Conservation (phyloP, 1,140 invertebrate species). For the Megalopta genalis region DNA sequence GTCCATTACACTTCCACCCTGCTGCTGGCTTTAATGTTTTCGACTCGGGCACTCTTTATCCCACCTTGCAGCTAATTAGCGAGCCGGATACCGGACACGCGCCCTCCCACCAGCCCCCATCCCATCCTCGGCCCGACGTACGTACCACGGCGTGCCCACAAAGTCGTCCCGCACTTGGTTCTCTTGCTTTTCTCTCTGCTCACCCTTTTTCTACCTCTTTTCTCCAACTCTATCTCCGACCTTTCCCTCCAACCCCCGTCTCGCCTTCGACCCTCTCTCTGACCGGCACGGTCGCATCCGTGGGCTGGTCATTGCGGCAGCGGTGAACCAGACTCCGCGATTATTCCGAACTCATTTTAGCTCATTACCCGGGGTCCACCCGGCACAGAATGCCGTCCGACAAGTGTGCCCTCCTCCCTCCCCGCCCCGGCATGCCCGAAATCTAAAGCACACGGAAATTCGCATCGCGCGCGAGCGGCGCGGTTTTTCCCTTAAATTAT, state of each 20-base stretch:
- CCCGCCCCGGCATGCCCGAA: conserved; percentile 29
- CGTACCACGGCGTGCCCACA: conserved; percentile 42
- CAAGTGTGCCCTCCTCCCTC: conserved; percentile 41
- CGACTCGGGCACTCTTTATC: conserved; percentile 71
- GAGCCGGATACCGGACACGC: conserved; percentile 70
- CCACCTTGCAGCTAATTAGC: conserved; percentile 74
- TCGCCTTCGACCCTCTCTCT: conserved; percentile 3
- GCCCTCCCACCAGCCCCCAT: conserved; percentile 44
- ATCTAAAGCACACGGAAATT: conserved; percentile 40
- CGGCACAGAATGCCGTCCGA: conserved; percentile 59
- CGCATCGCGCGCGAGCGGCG: neutral
- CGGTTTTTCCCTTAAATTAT: conserved; percentile 34
- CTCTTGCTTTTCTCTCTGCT: conserved; percentile 48
- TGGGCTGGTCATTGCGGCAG: conserved; percentile 48
- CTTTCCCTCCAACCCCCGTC: conserved; percentile 23
- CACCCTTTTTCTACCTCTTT: conserved; percentile 43
- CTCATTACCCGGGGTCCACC: conserved; percentile 67
- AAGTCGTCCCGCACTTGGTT: conserved; percentile 52
- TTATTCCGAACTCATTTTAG: conserved; percentile 75
- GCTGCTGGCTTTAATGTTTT: conserved; percentile 70
- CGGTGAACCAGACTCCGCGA: conserved; percentile 61
- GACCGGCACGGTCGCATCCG: conserved; percentile 42
- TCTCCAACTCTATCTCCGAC: conserved; percentile 35
- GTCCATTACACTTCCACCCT: conserved; percentile 66
- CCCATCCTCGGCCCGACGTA: conserved; percentile 27